Evolutionary conservation across 2,797 vertebrate species (phyloP), one percentile per base, ranked within the genome.

Genomic region (Arctocebus calabarensis): DNA sequence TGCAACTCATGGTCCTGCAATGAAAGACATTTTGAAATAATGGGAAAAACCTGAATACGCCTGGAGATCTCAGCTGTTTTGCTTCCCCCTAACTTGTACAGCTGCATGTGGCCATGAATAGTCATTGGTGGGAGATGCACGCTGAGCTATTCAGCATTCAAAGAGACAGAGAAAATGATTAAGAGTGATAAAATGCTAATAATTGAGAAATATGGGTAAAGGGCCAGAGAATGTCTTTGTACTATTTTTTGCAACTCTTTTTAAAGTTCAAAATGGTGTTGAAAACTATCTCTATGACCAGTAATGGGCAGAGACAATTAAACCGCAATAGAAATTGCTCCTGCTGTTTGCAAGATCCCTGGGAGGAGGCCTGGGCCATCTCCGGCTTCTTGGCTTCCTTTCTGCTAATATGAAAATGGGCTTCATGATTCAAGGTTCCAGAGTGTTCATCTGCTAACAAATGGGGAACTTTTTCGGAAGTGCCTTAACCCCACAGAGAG

Each of bases 191-290:
- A 79, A n/a, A 20, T 3, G 6, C 1, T 13, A 3, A 25, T 32
- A 2, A 3, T 10, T 2, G 9, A 29, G 37, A 14, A 14, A 3
- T 34, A 5, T 14, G 14, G 7, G 13, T 29, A 9, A n/a, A 43
- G 14, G 20, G 32, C 45, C 10, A 2, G 1, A 13, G 40, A 68
- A 61, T 40, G 34, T 37, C 74, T n/a, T 34, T 14, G 32, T 45
- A 16, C 55, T 20, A 20, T 16, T 27, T 27, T 22, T 34, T 27
- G 22, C 20, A 34, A 48, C 22, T 10, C 45, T n/a, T n/a, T 10
- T 68, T 6, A 9, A 34, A 12, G 27, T n/a, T 68, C 55, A 57
- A 74, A 73, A 57, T 74, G 20, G 73, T 19, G 10, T 22, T 25
- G 14, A 52, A 37, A 64, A 64, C 23, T 9, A 8, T 45, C 59